A percentile compares a stretch with the other conserved stretches of the same genome.
Evolutionary conservation across 2,113 vertebrate genomes (phyloP).

Genomic region (Colaptes auratus): DNA sequence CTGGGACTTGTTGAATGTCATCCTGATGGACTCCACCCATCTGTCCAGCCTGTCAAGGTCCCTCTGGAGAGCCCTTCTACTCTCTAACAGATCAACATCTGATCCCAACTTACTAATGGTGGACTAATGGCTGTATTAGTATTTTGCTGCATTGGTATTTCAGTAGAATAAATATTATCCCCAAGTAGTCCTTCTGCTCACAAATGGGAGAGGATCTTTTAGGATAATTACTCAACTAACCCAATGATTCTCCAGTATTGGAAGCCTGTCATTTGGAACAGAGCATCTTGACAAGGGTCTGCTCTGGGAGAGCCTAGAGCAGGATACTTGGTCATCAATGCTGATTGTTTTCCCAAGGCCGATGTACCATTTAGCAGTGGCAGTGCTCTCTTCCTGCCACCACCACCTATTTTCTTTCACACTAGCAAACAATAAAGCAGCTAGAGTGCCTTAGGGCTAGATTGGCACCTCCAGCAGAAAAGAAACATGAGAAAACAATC

Average conservation of each 20-base stretch:
- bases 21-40: no score
- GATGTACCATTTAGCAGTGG: background rate
- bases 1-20: no score
- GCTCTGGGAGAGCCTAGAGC: background rate
- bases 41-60: no score
- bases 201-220: background rate
- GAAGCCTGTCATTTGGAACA: background rate
- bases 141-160: no score
- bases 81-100: no score
- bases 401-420: background rate
- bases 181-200: background rate
- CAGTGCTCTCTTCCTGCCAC: background rate
- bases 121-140: no score
- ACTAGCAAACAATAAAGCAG: background rate
- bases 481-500: background rate
- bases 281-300: background rate
- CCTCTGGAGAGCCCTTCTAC: no score
- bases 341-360: background rate
- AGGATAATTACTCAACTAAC: background rate
- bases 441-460: background rate
- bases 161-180: background rate
- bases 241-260: background rate
- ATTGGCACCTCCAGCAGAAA: background rate
- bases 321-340: background rate
- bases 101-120: no score